phyloP scores from a whole-genome alignment of 1,140 invertebrate species.

The Hormaphis cornu region DNA sequence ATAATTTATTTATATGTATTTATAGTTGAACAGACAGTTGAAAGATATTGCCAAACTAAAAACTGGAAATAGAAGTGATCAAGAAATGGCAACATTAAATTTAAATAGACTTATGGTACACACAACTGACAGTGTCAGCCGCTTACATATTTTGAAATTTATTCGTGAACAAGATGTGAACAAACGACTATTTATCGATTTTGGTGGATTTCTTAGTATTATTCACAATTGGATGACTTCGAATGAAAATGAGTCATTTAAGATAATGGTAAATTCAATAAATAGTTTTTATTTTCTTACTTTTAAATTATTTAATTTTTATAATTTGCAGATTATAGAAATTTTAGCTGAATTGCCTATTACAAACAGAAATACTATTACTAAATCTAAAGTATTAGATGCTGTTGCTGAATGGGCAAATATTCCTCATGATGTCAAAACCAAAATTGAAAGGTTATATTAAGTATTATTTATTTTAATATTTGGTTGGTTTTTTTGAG shows the following conservation, averaged over 20 bases:
- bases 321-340: constrained; percentile 57
- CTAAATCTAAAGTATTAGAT: constrained; percentile 78
- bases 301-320: constrained; percentile 38
- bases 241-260: constrained; percentile 23
- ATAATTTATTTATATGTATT: not conserved
- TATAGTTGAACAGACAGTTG: constrained; percentile 6
- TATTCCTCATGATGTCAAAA: constrained; percentile 27
- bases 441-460: constrained; percentile 27
- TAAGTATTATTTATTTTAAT: not conserved
- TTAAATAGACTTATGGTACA: constrained; percentile 85
- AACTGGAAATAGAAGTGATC: constrained; percentile 17
- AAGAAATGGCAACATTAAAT: constrained; percentile 50
- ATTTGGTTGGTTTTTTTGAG: not conserved
- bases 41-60: constrained; percentile 18
- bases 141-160: constrained; percentile 55
- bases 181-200: constrained; percentile 83
- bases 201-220: constrained; percentile 80
- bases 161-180: constrained; percentile 63
- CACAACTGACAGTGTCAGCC: constrained; percentile 66
- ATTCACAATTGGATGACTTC: constrained; percentile 78
- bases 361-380: constrained; percentile 82
- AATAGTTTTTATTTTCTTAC: not conserved
- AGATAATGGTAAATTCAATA: constrained; percentile 15
- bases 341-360: constrained; percentile 76
- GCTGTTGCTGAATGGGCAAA: constrained; percentile 72